Percentiles rank a stretch among this genome's conserved stretches.
Evolutionary conservation across 2,797 vertebrate species (phyloP).

Genomic region (Chrysolophus pictus): DNA sequence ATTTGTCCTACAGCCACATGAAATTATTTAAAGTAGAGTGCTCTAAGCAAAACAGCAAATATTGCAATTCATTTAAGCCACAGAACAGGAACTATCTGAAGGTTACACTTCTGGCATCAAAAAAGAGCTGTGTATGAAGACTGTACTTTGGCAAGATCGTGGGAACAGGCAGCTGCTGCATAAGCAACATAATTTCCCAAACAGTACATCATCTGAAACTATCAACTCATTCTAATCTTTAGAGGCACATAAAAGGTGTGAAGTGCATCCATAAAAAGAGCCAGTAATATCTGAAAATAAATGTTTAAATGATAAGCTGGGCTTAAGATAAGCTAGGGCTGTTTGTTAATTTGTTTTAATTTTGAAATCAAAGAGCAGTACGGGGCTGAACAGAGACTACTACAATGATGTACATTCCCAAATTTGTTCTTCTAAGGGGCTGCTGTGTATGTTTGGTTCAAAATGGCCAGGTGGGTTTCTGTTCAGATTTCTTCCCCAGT

Average conservation of each 20-base stretch:
- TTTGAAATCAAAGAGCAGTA: neutral
- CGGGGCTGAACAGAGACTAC: neutral
- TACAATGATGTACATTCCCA: neutral
- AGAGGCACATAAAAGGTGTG: neutral
- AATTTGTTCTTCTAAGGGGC: neutral
- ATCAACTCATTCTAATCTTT: neutral
- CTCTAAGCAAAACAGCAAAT: neutral
- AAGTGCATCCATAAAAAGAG: neutral
- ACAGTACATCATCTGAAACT: neutral
- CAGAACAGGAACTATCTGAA: neutral
- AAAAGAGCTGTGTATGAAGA: neutral
- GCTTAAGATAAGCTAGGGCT: neutral
- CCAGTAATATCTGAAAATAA: neutral
- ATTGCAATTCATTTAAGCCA: neutral
- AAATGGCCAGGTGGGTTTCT: neutral
- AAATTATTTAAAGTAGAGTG: rapidly evolving
- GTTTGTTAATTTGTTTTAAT: neutral
- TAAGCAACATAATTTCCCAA: neutral
- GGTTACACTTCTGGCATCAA: neutral
- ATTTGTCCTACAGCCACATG: neutral
- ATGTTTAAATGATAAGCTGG: neutral
- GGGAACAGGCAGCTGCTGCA: neutral
- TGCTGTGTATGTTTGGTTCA: neutral
- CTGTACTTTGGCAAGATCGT: neutral
- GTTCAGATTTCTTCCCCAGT: neutral